These are phyloP conservation scores for Escarpia spicata DNA, from an alignment of 2,888 invertebrate genomes.

Conservation along the genomic window DNA sequence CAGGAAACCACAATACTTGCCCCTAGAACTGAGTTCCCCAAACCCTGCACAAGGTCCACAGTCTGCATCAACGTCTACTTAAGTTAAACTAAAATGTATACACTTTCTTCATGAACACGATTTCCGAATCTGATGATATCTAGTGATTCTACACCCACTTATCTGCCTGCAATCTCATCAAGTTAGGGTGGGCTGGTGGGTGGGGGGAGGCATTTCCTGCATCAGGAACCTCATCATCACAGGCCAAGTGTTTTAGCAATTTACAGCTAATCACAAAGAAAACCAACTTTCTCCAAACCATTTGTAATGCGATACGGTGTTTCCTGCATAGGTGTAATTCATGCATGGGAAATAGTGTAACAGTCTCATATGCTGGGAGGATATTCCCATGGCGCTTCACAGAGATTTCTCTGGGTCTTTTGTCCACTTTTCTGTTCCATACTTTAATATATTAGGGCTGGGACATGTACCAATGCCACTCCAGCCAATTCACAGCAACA, in stretches of 20 bases:
- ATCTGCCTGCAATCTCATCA: background rate
- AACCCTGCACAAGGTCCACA: background rate
- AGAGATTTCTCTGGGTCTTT: background rate
- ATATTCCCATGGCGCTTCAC: background rate
- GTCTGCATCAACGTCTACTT: background rate
- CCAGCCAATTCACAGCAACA: background rate
- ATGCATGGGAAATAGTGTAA: background rate
- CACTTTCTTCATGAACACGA: background rate
- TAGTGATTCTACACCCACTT: background rate
- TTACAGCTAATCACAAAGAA: conserved; percentile 8
- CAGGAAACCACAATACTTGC: background rate
- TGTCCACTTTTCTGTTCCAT: background rate
- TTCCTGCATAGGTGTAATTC: background rate
- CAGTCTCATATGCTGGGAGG: background rate
- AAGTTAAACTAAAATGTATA: background rate
- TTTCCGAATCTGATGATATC: background rate
- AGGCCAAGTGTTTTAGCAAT: background rate
- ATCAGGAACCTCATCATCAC: background rate
- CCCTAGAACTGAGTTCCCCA: background rate
- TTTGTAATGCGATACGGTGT: background rate
- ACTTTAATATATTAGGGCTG: background rate
- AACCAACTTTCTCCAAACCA: background rate
- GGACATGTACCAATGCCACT: background rate
- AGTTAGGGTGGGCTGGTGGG: background rate
- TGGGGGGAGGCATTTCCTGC: background rate